A percentile compares a stretch with the other conserved stretches of the same genome.
Evolutionary conservation across 2,113 vertebrate species (phyloP).

Genomic region (Chlamydotis undulata): DNA sequence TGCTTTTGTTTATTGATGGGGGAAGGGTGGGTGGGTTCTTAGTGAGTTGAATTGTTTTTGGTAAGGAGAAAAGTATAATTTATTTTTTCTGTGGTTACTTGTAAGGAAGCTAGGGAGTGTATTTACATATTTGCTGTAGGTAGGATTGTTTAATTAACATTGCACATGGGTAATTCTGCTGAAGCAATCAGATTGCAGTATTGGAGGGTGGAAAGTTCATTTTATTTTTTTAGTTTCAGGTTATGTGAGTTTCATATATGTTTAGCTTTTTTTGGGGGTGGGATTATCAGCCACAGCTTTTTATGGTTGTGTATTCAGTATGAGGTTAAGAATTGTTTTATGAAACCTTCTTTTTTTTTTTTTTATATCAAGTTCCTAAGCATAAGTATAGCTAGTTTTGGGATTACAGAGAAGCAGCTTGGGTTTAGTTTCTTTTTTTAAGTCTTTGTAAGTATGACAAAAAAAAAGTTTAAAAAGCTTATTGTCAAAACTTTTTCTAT

Average conservation of each 20-base stretch:
- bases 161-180: accelerated
- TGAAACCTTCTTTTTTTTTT: too few species aligned
- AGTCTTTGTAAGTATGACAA: accelerated
- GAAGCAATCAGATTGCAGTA: accelerated
- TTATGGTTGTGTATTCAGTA: accelerated
- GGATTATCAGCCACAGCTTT: accelerated
- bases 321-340: accelerated
- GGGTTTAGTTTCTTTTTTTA: neutral
- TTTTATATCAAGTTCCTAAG: accelerated
- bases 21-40: too few species aligned
- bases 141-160: accelerated
- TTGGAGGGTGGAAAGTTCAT: accelerated
- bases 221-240: accelerated
- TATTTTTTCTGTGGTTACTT: accelerated
- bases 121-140: accelerated
- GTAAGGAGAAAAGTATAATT: accelerated
- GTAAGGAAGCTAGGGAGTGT: accelerated
- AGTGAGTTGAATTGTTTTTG: accelerated
- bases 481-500: accelerated
- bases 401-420: accelerated
- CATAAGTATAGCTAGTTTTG: accelerated
- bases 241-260: accelerated
- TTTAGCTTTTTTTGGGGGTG: accelerated
- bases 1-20: accelerated
- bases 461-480: accelerated